phyloP scores from a whole-genome alignment of 2,797 vertebrate species.

The Muraenolepis orangiensis region DNA sequence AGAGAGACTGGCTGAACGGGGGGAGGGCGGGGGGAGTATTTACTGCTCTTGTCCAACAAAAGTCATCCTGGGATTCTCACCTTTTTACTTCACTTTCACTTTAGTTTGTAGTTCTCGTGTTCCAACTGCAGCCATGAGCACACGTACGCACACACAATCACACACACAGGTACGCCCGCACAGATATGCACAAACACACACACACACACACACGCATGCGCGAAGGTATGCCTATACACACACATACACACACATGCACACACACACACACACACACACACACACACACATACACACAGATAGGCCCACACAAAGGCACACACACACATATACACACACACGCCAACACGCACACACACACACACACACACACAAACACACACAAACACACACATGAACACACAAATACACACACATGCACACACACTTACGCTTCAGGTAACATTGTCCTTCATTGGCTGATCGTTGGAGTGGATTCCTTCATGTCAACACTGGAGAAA shows the following conservation, averaged over 20 bases:
- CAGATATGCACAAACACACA: background rate
- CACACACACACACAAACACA: background rate
- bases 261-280: background rate
- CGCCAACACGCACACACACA: too few relatives aligned
- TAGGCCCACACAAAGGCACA: background rate
- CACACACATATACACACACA: background rate
- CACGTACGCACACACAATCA: constrained; percentile 4
- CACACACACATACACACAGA: background rate
- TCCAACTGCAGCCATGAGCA: constrained; percentile 12
- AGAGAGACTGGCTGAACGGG: too few relatives aligned
- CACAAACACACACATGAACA: too few relatives aligned
- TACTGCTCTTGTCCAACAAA: background rate
- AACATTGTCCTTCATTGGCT: too few relatives aligned
- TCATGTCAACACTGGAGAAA: too few relatives aligned
- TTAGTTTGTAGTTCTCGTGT: background rate
- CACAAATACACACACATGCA: too few relatives aligned
- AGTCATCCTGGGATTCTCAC: background rate
- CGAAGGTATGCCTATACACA: background rate
- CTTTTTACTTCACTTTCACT: background rate
- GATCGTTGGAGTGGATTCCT: too few relatives aligned
- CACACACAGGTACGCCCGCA: constrained; percentile 4
- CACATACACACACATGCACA: background rate
- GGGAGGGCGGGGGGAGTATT: background rate
- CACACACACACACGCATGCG: background rate
- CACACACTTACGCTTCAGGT: too few relatives aligned